Base-by-base conservation (phyloP, 2,797 vertebrate species). In the Sebastes vulpes region DNA sequence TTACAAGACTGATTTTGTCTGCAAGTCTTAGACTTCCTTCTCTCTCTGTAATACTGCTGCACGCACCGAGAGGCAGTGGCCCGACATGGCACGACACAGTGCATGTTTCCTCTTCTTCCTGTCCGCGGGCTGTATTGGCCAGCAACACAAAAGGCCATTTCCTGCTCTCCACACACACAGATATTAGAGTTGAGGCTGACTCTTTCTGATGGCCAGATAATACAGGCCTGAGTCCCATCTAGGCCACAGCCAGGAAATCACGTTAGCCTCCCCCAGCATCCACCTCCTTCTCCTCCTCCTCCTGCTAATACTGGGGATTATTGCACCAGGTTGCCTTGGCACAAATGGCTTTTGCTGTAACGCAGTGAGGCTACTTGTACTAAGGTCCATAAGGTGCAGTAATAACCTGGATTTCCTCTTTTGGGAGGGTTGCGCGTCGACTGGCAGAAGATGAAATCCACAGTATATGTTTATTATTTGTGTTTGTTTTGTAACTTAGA, bases 141-240 rank as follows among this genome's bases (percentile, higher is more conserved):
- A 58, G 75, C 35, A 78, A 82, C 81, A 87, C 83, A 90, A 88
- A 74, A 91, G 83, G 86, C 81, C 77, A 90, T 90, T 94, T 93
- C 91, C 89, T 89, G 86, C 84, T 87, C 75, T 84, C 77, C 50
- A 70, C 86, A 73, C 77, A 69, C 54, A 79, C 54, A 89, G 79
- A 92, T 90, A 91, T 88, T 84, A 84, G 84, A 77, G 82, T 84
- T 86, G 81, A 89, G 84, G 91, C 82, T 75, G 86, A 85, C 73
- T 87, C 59, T 82, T 58, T 89, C 78, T 89, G 92, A 93, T 92
- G 89, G 88, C 81, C 72, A 86, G 91, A 93, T 92, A 93, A 91
- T 66, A 82, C 66, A 79, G 46, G 78, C 74, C 86, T n/a, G 16
- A 83, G 76, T 83, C 75, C 65, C 75, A 75, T 89, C 67, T 16